Base-by-base conservation (phyloP, 2,888 invertebrate species). In the Taphrorychus bicolor region DNA sequence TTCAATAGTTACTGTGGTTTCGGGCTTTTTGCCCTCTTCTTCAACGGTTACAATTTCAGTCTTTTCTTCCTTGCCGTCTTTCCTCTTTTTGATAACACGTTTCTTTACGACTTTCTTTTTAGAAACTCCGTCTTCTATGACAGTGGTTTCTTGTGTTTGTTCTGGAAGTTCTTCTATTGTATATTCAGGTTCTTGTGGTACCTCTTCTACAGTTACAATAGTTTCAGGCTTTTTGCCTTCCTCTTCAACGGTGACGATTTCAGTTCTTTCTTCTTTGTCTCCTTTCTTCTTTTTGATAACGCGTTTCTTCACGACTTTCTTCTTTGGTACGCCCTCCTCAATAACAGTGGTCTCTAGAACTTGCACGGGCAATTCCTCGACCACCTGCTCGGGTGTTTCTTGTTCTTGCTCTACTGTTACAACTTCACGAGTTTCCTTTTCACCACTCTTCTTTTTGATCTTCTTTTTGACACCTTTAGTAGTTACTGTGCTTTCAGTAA, bases 21-120 rank as follows among this genome's bases (percentile, higher is more conserved):
- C 72, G 76, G 54, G 68, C 74, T 81, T 82, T 70, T 75, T 76
- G 51, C 83, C 83, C 67, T 83, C 83, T 72, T 84, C 73, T 79
- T 83, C 71, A 72, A 81, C 75, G 76, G 76, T 81, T 1, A 79
- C 79, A 64, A 79, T 82, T 14, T 76, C 82, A 81, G 65, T 80
- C 54, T 62, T 32, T 73, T 84, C 83, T 48, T 82, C 78, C 71
- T 78, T 81, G 17, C 59, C 70, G 4, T 79, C 82, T 75, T 76
- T 19, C 73, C 74, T 59, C 58, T 75, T 78, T 60, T 76, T 78
- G 3, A 77, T 73, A 0, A 79, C 73, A 2, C 80, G 80, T 65
- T 80, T 83, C 66, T 78, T 82, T 5, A 76, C 72, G 11, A 74
- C 73, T 32, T 76, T 77, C 49, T 71, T 73, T 60, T 73, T 76